Evolutionary conservation across 2,888 invertebrate species (phyloP).

Genomic region (Escarpia spicata): DNA sequence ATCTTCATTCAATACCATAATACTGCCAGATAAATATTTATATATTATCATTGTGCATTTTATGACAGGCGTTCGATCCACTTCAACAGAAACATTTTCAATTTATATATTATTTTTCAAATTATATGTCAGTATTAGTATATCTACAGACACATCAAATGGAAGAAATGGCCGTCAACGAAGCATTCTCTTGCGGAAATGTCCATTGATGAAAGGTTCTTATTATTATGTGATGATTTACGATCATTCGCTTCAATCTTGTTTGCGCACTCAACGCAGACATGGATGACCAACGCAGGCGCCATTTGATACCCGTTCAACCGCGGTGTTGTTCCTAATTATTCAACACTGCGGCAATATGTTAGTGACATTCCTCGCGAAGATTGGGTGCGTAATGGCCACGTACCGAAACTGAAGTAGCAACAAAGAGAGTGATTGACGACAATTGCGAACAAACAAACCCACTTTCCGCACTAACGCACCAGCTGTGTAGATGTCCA

Average conservation of each 20-base stretch:
- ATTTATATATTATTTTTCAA: too few species aligned
- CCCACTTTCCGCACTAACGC: background rate
- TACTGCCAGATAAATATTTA: too few species aligned
- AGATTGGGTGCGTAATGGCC: background rate
- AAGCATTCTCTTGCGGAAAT: background rate
- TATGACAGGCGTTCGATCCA: too few species aligned
- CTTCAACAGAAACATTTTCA: too few species aligned
- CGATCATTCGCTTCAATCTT: background rate
- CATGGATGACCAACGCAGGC: background rate
- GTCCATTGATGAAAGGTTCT: background rate
- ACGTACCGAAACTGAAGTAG: background rate
- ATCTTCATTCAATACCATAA: too few species aligned
- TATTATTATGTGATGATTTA: background rate
- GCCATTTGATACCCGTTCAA: background rate
- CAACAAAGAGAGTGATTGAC: background rate
- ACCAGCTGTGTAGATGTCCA: background rate
- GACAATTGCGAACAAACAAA: background rate
- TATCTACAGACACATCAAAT: too few species aligned
- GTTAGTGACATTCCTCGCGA: background rate
- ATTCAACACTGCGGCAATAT: background rate
- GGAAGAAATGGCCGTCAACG: too few species aligned
- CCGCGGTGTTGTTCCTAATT: background rate
- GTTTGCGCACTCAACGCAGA: background rate
- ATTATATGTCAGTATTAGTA: too few species aligned
- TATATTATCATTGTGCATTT: too few species aligned